Base-by-base conservation (phyloP, 2,113 vertebrate species). In the Hippocampus mohnikei region DNA sequence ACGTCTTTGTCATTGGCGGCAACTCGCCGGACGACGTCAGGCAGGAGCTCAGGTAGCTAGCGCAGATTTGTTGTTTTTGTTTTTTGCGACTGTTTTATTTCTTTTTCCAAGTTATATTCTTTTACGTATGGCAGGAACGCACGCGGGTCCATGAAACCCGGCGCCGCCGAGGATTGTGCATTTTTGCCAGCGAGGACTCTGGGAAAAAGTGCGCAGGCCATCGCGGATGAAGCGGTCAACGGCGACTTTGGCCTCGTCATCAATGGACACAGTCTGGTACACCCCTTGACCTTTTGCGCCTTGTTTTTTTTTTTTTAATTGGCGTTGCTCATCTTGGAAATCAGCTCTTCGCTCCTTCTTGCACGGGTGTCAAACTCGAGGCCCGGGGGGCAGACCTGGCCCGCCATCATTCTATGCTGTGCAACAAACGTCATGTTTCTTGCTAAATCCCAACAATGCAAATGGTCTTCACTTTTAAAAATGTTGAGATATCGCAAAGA, bases 191-290 rank as follows among this genome's bases (percentile, higher is more conserved):
- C 87, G 75, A 62, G 8, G 40, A 76, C 63, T 74, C 41, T 81
- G 75, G 82, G 84, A 61, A 85, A 91, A 61, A 85, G 75, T 0
- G 74, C 77, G 8, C 87, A 89, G 0, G 68, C 74, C 69, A 0
- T 95, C 44, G 79, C 87, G 0, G 95, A 98, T 0, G 95, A 99
- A 77, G 72, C 72, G 44, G 89, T 92, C 55, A 90, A 71, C 0
- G 96, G 95, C 15, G 94, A 91, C 37, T 97, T 95, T 0, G 97
- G 96, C 67, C 88, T 99, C 37, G 88, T 99, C 66, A 96, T 99
- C 91, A 96, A 90, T 1, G 97, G 97, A 65, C 94, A 93, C 83
- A 97, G 95, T 76, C 91, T 98, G 96, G 96, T 99, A 90, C 78
- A 73, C 69, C 10, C 42, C 4, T 13, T 48, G 0, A 55, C 29